These are phyloP conservation scores for Malthinus seriepunctatus DNA, from an alignment of 2,888 invertebrate genomes.

Conservation along the genomic window DNA sequence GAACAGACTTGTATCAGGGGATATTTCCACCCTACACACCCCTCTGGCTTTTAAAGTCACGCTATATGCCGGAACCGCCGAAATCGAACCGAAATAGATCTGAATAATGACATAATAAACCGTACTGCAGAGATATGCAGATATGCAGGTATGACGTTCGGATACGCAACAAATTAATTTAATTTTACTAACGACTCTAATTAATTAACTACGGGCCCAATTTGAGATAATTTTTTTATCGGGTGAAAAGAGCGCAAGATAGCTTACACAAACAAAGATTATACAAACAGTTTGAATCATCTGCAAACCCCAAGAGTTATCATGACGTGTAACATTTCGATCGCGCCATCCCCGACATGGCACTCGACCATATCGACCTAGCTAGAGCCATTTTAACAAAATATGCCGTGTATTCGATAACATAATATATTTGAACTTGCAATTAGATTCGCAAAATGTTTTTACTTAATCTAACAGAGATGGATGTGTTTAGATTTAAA, in stretches of 20 bases:
- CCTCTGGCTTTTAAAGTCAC: conserved; percentile 23
- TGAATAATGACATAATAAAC: conserved; percentile 30
- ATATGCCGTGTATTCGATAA: conserved; percentile 15
- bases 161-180: neutral
- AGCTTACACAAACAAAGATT: conserved; percentile 6
- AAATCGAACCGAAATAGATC: conserved; percentile 30
- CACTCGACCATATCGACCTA: conserved; percentile 29
- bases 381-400: conserved; percentile 10
- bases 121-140: conserved; percentile 29
- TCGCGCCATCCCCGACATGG: conserved; percentile 30
- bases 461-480: conserved; percentile 13
- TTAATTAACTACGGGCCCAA: neutral
- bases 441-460: conserved; percentile 1
- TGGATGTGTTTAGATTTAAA: neutral
- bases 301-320: conserved; percentile 16
- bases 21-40: conserved; percentile 18
- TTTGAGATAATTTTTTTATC: neutral
- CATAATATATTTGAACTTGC: conserved; percentile 8
- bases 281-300: conserved; percentile 13
- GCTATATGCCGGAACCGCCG: conserved; percentile 27
- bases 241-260: too few relatives aligned
- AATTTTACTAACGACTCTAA: neutral
- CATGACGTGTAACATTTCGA: conserved; percentile 19
- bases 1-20: conserved; percentile 24
- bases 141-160: conserved; percentile 15